Conservation (phyloP, 2,888 invertebrate species). For the Acrobeloides nanus region DNA sequence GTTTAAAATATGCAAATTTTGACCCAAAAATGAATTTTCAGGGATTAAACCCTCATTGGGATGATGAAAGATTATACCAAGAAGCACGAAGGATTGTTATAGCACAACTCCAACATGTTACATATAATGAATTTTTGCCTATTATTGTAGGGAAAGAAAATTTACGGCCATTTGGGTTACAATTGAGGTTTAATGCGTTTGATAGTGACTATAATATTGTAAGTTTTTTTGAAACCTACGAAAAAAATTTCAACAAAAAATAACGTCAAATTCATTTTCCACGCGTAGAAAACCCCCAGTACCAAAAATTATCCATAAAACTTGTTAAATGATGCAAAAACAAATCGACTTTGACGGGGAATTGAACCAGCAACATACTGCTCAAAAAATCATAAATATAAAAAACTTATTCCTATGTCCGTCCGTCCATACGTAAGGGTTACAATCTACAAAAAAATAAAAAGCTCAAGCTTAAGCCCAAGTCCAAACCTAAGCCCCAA, state of each 20-base stretch:
- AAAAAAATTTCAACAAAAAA: conserved; percentile 1
- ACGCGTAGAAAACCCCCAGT: no score
- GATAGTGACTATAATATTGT: conserved; percentile 9
- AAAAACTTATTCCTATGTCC: no score
- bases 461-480: no score
- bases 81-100: conserved; percentile 56
- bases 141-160: conserved; percentile 39
- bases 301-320: background rate
- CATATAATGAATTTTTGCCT: conserved; percentile 55
- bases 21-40: conserved; percentile 13
- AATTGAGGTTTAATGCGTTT: conserved; percentile 24
- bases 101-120: conserved; percentile 61
- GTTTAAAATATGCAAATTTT: no score
- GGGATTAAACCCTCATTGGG: conserved; percentile 45
- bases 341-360: no score
- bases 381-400: no score
- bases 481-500: no score
- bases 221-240: background rate
- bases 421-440: no score
- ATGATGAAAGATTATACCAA: conserved; percentile 51
- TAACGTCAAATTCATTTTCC: no score
- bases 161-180: conserved; percentile 29
- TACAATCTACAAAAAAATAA: no score
- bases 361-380: no score
- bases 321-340: background rate